phyloP scores from a whole-genome alignment of 2,888 invertebrate genomes.

The Diaprepes abbreviatus region DNA sequence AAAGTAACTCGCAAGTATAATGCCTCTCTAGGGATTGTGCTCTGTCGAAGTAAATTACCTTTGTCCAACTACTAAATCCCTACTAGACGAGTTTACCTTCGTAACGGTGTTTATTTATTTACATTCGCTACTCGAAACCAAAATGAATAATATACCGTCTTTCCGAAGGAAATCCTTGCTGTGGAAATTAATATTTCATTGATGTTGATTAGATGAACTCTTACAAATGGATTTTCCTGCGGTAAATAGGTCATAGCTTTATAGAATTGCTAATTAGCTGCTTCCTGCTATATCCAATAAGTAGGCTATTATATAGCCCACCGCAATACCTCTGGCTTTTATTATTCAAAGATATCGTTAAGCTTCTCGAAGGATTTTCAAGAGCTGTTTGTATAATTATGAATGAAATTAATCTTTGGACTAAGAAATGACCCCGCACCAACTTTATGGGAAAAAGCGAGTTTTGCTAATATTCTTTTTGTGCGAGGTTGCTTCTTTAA shows the following conservation, averaged over 20 bases:
- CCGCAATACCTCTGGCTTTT: neutral
- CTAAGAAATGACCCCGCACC: too few species aligned
- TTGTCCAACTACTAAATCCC: slow-evolving; percentile 21
- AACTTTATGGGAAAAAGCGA: too few species aligned
- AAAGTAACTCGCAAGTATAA: slow-evolving; percentile 53
- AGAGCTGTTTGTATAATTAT: neutral
- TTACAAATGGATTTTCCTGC: neutral
- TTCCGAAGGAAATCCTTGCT: neutral
- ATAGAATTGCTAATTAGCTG: neutral
- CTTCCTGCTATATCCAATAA: neutral
- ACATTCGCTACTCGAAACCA: neutral
- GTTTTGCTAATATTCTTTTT: too few species aligned
- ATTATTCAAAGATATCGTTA: neutral
- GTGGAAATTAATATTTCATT: neutral
- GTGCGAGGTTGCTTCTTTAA: too few species aligned
- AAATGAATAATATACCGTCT: slow-evolving; percentile 7
- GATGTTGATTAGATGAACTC: slow-evolving; percentile 2
- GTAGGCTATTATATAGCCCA: neutral
- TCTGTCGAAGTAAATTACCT: slow-evolving; percentile 20
- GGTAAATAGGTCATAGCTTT: neutral
- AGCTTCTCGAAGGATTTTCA: neutral
- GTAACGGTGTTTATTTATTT: slow-evolving; percentile 12
- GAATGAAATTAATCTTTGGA: neutral
- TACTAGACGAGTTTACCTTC: slow-evolving; percentile 18
- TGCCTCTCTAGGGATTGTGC: slow-evolving; percentile 12